Base-by-base conservation (phyloP, 2,888 invertebrate genomes). In the Apotomis capreana region DNA sequence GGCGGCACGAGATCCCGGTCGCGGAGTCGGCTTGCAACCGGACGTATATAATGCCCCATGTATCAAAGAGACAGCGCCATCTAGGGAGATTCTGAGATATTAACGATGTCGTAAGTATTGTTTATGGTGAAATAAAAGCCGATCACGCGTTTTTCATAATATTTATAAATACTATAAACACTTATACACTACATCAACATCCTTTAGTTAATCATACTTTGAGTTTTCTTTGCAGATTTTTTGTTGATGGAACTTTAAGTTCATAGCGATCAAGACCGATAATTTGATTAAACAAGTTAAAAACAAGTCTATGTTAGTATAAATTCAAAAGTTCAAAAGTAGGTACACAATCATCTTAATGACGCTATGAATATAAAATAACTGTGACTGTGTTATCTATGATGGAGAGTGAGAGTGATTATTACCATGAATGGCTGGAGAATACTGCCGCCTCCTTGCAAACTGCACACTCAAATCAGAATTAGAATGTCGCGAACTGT, bases 391-490 rank as follows among this genome's bases (percentile, higher is more conserved):
- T 49, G 2, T 49, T 49, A 1, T 49, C 40, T 40, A 40, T 40
- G 40, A 40, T 5, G 40, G 40, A 26, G 26, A 26, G 26, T 26
- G 26, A 26, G 26, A 26, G 26, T 26, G 26, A 2, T 26, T 1
- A 26, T 26, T 1, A 26, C 26, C 26, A 26, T 26, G 26, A 26
- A 26, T 26, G 2, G 26, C 26, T 26, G 40, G 49, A 15, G 80
- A 83, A 73, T 89, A 91, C 58, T 85, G 78, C 62, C 91, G 79
- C 76, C 89, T 83, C 70, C 81, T 89, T 26, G 91, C 92, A 81
- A 92, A 92, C 2, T 90, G 91, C 2, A 89, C 82, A 73, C 89
- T 89, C 1, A 92, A 78, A 63, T 88, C 87, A n/a, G 83, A 79
- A 1, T 88, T 83, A 2, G 93, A 91, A 78, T 92, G 91, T 55